phyloP scores from a whole-genome alignment of 2,113 vertebrate species.

The Brevimyrus niger region DNA sequence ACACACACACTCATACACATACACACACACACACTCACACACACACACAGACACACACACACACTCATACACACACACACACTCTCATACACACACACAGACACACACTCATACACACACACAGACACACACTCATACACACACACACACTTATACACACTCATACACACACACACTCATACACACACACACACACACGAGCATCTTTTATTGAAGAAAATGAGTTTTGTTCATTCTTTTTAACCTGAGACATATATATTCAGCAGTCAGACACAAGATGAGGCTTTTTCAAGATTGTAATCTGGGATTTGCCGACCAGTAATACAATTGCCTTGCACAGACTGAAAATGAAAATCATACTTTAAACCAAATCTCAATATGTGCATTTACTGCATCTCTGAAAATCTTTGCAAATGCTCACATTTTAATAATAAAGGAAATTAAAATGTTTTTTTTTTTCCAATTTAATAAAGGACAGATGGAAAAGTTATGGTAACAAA shows the following conservation, averaged over 20 bases:
- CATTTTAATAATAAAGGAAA: conserved; percentile 1
- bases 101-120: too few species aligned
- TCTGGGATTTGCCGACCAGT: background rate
- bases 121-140: background rate
- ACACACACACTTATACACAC: too few species aligned
- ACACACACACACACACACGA: background rate
- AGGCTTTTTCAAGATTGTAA: conserved; percentile 6
- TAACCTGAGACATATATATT: background rate
- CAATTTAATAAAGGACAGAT: background rate
- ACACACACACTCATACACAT: background rate
- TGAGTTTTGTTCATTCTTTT: background rate
- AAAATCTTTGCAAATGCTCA: background rate
- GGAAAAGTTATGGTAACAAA: background rate
- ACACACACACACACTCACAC: too few species aligned
- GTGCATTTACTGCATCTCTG: background rate
- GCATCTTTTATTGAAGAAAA: background rate
- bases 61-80: too few species aligned
- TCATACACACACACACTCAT: background rate
- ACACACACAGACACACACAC: background rate
- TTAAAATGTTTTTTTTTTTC: background rate
- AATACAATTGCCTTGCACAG: background rate
- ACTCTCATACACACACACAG: too few species aligned
- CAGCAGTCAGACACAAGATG: background rate
- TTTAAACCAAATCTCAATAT: background rate
- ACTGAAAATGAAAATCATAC: background rate